Conservation (phyloP, 2,888 invertebrate species). For the Patella depressa region DNA sequence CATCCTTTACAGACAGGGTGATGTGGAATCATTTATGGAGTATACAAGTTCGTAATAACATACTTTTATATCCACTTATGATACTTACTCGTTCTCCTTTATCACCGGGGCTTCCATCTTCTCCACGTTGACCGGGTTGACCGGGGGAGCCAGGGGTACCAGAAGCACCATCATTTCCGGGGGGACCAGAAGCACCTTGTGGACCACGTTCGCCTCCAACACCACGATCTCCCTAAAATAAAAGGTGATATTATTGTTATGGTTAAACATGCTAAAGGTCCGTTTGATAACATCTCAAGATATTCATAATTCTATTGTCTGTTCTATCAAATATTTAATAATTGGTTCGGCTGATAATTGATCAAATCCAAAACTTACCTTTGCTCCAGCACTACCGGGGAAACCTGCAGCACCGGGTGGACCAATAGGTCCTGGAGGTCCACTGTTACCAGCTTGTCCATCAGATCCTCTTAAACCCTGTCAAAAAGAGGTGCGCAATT, state of each 20-base stretch:
- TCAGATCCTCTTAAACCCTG: conserved; percentile 61
- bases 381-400: conserved; percentile 56
- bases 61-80: too few species aligned
- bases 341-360: not conserved
- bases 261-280: too few species aligned
- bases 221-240: conserved; percentile 56
- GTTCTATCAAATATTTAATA: not conserved
- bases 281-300: too few species aligned
- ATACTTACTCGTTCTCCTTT: conserved; percentile 51
- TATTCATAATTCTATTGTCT: too few species aligned
- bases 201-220: conserved; percentile 48
- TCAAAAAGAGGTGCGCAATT: conserved; percentile 1
- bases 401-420: conserved; percentile 58
- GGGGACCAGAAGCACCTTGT: conserved; percentile 46
- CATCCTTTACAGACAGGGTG: too few species aligned
- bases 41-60: too few species aligned
- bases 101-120: conserved; percentile 51
- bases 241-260: not conserved
- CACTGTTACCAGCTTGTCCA: conserved; percentile 80
- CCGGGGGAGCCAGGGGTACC: conserved; percentile 44
- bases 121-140: conserved; percentile 41
- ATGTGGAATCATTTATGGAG: too few species aligned
- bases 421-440: conserved; percentile 80
- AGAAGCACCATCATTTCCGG: conserved; percentile 47
- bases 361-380: conserved; percentile 40